Conservation (phyloP, 2,888 invertebrate species). For the Drosophila demipolita region DNA sequence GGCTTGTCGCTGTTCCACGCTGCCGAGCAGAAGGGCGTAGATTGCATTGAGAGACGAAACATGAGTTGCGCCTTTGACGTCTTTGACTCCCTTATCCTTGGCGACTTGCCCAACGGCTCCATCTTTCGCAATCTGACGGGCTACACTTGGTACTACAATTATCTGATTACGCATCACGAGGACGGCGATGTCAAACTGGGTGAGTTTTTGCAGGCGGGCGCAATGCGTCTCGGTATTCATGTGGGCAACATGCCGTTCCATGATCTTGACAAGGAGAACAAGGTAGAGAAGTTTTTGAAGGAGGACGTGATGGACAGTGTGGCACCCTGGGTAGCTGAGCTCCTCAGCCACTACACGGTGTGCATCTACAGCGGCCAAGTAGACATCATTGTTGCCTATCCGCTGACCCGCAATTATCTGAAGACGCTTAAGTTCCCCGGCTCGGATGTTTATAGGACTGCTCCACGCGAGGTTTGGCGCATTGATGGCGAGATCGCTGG, state of each 20-base stretch:
- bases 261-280: constrained; percentile 83
- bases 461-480: constrained; percentile 89
- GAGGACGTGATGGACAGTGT: constrained; percentile 93
- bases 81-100: constrained; percentile 90
- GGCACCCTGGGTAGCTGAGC: constrained; percentile 89
- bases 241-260: constrained; percentile 92
- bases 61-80: constrained; percentile 90
- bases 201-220: constrained; percentile 82
- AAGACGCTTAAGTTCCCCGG: constrained; percentile 89
- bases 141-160: constrained; percentile 83
- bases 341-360: constrained; percentile 87
- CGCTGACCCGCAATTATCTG: constrained; percentile 92
- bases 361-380: constrained; percentile 95
- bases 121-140: constrained; percentile 87
- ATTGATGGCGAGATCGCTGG: constrained; percentile 90
- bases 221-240: constrained; percentile 91
- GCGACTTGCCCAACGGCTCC: constrained; percentile 87
- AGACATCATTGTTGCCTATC: constrained; percentile 96
- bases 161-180: constrained; percentile 87
- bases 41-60: constrained; percentile 88
- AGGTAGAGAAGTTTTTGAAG: constrained; percentile 90
- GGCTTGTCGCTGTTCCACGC: constrained; percentile 87
- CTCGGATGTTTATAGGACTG: constrained; percentile 88
- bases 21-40: constrained; percentile 86
- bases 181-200: constrained; percentile 87